A percentile compares a stretch with the other conserved stretches of the same genome.
Conservation (phyloP, 1,140 invertebrate species). For the Caenorhabditis remanei region DNA sequence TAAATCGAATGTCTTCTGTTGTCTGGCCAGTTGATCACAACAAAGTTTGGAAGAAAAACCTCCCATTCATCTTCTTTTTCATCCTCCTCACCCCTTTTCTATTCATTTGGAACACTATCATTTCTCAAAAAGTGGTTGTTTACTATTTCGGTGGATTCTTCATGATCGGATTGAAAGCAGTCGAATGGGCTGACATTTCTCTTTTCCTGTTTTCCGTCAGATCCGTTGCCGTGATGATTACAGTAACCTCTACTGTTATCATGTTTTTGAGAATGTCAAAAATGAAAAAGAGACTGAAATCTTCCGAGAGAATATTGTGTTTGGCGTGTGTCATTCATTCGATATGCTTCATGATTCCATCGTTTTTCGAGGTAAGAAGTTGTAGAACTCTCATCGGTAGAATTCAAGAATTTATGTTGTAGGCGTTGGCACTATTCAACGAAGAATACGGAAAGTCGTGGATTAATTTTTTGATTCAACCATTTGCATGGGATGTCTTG, state of each 20-base stretch:
- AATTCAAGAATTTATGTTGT: background rate
- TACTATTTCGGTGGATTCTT: constrained; percentile 47
- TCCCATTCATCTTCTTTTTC: background rate
- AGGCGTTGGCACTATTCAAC: constrained; percentile 17
- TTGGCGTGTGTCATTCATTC: constrained; percentile 26
- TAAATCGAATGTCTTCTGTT: constrained; percentile 37
- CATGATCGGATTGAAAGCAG: background rate
- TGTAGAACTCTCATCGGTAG: background rate
- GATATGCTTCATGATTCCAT: constrained; percentile 25
- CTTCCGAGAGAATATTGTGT: constrained; percentile 7
- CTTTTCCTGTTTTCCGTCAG: background rate
- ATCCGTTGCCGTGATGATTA: constrained; percentile 11
- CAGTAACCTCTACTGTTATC: constrained; percentile 22
- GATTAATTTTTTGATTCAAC: constrained; percentile 35
- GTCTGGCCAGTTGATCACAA: constrained; percentile 33
- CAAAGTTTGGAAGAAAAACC: background rate
- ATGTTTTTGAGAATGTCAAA: constrained; percentile 53
- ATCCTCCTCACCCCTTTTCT: background rate
- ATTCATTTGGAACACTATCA: constrained; percentile 31
- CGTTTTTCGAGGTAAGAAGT: constrained; percentile 8
- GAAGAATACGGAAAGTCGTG: background rate
- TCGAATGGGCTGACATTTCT: constrained; percentile 34
- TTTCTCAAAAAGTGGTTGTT: background rate
- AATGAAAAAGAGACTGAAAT: constrained; percentile 36
- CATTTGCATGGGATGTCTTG: constrained; percentile 38